Evolutionary conservation across 2,113 vertebrate genomes (phyloP).

Genomic region (Xyliphius kryptos): DNA sequence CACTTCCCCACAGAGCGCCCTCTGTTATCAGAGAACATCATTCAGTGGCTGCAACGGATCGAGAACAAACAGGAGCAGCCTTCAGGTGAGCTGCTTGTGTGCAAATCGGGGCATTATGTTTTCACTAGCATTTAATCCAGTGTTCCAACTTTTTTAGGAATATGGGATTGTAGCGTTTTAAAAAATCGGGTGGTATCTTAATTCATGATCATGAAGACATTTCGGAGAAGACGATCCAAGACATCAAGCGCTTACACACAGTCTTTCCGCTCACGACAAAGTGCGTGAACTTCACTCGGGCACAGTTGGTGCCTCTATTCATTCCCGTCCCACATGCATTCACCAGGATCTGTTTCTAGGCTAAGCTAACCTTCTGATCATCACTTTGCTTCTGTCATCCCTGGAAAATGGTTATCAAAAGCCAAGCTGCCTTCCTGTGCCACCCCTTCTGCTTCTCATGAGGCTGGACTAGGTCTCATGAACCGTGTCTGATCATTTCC

Average conservation of each 20-base stretch:
- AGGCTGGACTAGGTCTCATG: slow-evolving; percentile 27
- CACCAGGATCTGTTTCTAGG: neutral
- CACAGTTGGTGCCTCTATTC: neutral
- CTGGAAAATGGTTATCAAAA: too few species aligned
- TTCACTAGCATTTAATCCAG: too few species aligned
- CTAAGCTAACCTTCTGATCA: too few species aligned
- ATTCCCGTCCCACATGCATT: neutral
- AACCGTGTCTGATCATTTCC: slow-evolving; percentile 35
- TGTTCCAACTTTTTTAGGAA: too few species aligned
- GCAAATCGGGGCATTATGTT: too few species aligned
- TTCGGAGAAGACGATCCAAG: too few species aligned
- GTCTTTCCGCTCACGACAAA: neutral
- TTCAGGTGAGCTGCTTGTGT: slow-evolving; percentile 70
- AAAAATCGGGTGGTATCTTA: too few species aligned
- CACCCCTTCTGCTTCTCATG: slow-evolving; percentile 28
- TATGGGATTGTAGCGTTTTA: too few species aligned
- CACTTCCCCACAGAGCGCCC: slow-evolving; percentile 69
- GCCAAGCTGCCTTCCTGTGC: slow-evolving; percentile 2
- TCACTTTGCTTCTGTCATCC: too few species aligned
- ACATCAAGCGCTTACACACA: neutral
- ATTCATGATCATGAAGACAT: too few species aligned
- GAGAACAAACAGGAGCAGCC: slow-evolving; percentile 57
- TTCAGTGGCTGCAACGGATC: slow-evolving; percentile 75
- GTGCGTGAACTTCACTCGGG: neutral
- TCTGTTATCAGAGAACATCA: slow-evolving; percentile 61